Base-by-base conservation (phyloP, 1,140 invertebrate species). In the Drepana arcuata region DNA sequence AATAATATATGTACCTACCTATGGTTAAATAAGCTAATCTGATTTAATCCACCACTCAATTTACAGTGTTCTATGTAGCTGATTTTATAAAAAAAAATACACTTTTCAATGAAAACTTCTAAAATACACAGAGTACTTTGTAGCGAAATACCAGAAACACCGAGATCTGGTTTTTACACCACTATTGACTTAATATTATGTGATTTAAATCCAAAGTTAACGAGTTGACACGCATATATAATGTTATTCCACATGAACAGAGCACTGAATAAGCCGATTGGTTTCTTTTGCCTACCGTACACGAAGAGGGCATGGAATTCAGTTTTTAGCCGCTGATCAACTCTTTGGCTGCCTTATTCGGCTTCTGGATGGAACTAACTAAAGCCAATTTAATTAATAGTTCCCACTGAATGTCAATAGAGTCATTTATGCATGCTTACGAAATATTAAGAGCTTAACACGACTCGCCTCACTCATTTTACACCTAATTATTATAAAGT, bases 341-440 rank as follows among this genome's bases (percentile, higher is more conserved):
- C 48, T 59, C 49, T 62, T 61, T 41, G 33, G 41, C 42, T 48
- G 39, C 68, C 62, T 47, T 75, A 70, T 62, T 58, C 36, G 60
- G 60, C 35, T 45, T 53, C 33, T 26, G 21, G 59, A 65, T 63
- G 48, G 54, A 63, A 61, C 52, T 44, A 39, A 64, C 52, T 58
- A 60, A 59, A 59, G 54, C 51, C 55, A 55, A 58, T 68, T 66
- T 70, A 75, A 75, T 74, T 74, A 74, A 69, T 69, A 69, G 62
- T 61, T 64, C 46, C 47, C 49, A 52, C 25, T 41, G 49, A 50
- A 34, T 46, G 39, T 30, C 39, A 51, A 79, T 79, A 52, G 72
- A 79, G 70, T 54, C 64, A 79, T 77, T n/a, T 77, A 77, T 61
- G 43, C 41, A 66, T 65, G 52, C 52, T 69, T 67, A 60, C 49